Conservation (phyloP, 2,888 invertebrate species). For the Tenthredo notha region DNA sequence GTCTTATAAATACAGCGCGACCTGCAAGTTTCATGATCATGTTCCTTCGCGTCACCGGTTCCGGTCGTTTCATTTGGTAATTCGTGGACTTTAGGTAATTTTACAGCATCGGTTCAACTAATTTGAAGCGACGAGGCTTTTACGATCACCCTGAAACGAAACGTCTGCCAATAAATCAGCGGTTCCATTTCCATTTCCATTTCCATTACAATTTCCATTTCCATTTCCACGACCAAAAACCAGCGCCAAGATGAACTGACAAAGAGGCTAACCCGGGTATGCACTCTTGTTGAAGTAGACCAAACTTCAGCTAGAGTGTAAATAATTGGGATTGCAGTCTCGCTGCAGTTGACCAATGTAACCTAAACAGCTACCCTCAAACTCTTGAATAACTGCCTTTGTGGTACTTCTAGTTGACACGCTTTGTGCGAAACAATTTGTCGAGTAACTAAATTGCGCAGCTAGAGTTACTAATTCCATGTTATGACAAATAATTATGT, state of each 20-base stretch:
- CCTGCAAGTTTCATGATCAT: background rate
- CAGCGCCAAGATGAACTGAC: slow-evolving; percentile 3
- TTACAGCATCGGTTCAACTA: slow-evolving; percentile 30
- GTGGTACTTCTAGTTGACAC: slow-evolving; percentile 9
- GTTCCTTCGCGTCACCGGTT: slow-evolving; percentile 1
- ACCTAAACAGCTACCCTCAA: slow-evolving; percentile 21
- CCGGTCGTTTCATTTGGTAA: slow-evolving; percentile 32
- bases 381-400: slow-evolving; percentile 8
- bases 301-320: background rate
- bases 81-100: slow-evolving; percentile 38
- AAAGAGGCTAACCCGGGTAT: slow-evolving; percentile 13
- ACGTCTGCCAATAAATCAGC: slow-evolving; percentile 21
- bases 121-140: slow-evolving; percentile 23
- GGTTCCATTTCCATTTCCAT: slow-evolving; percentile 21
- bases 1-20: background rate
- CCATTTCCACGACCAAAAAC: slow-evolving; percentile 31
- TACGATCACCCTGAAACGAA: slow-evolving; percentile 17
- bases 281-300: background rate
- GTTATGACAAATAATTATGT: slow-evolving; percentile 2
- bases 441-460: slow-evolving; percentile 6
- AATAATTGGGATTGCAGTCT: slow-evolving; percentile 43
- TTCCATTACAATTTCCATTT: slow-evolving; percentile 38
- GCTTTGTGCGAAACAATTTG: slow-evolving; percentile 24
- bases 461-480: background rate
- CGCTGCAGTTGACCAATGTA: background rate